Percentiles rank a stretch among this genome's conserved stretches.
phyloP scores from a whole-genome alignment of 2,888 invertebrate species.

The Coronaproctus castanopsis region DNA sequence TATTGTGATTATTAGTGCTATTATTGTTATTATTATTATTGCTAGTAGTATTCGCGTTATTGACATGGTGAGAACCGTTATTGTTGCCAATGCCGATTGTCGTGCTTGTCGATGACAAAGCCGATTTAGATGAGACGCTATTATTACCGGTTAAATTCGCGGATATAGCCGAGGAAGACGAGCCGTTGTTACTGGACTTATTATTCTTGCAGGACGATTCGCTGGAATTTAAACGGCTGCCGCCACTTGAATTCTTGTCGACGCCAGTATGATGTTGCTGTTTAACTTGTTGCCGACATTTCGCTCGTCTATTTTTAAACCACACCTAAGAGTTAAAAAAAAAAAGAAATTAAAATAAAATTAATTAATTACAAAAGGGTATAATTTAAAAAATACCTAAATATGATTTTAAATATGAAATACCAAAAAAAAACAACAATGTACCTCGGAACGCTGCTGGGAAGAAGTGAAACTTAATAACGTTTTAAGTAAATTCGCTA shows the following conservation, averaged over 20 bases:
- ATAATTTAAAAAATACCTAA: too few species aligned
- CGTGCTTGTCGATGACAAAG: slow-evolving; percentile 23
- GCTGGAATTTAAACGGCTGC: slow-evolving; percentile 9
- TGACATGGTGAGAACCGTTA: slow-evolving; percentile 8
- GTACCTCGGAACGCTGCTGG: too few species aligned
- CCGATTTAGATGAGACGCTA: slow-evolving; percentile 21
- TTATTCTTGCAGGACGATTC: slow-evolving; percentile 8
- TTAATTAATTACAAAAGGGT: neutral
- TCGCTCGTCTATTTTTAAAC: slow-evolving; percentile 52
- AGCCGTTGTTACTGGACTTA: slow-evolving; percentile 4
- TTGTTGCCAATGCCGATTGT: slow-evolving; percentile 17
- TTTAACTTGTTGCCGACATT: slow-evolving; percentile 43
- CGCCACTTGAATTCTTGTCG: slow-evolving; percentile 24
- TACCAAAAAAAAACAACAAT: too few species aligned
- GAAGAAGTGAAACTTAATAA: too few species aligned
- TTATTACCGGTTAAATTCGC: slow-evolving; percentile 18
- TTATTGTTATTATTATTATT: slow-evolving; percentile 14
- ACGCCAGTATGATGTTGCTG: slow-evolving; percentile 28
- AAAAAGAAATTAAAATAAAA: slow-evolving; percentile 4
- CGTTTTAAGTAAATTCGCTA: too few species aligned
- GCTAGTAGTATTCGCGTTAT: slow-evolving; percentile 1
- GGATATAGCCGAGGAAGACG: slow-evolving; percentile 9
- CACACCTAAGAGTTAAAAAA: slow-evolving; percentile 34
- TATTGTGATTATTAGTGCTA: slow-evolving; percentile 14
- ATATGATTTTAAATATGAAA: too few species aligned